Evolutionary conservation across 1,140 invertebrate genomes (phyloP).

Genomic region (Thaumatotibia leucotreta): DNA sequence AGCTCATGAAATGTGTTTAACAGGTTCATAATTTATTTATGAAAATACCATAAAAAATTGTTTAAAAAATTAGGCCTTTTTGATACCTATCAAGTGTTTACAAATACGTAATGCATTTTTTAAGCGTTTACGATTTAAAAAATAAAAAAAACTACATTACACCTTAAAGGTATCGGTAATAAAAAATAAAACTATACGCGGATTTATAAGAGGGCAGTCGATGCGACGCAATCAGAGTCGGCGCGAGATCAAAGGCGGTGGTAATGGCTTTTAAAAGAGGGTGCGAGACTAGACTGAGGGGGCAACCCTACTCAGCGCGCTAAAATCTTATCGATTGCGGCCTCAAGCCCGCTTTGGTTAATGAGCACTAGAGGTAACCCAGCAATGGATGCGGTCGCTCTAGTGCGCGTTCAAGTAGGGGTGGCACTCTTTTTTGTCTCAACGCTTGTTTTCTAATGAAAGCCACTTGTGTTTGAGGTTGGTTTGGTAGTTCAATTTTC

Average conservation of each 20-base stretch:
- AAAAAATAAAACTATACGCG: background rate
- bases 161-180: background rate
- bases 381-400: background rate
- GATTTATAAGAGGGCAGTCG: background rate
- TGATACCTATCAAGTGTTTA: no score
- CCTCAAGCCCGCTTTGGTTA: background rate
- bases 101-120: no score
- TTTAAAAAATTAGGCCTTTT: no score
- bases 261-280: constrained; percentile 43
- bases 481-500: background rate
- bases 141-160: background rate
- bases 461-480: constrained; percentile 35
- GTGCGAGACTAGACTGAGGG: background rate
- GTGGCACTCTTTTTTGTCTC: constrained; percentile 17
- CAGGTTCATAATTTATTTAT: no score
- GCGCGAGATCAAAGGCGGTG: constrained; percentile 13
- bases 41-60: no score
- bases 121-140: background rate
- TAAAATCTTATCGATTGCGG: background rate
- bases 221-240: background rate
- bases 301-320: background rate
- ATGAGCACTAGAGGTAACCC: background rate
- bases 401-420: background rate
- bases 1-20: no score
- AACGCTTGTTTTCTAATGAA: constrained; percentile 37